Conservation (phyloP, 2,113 vertebrate species). For the Carlito syrichta region DNA sequence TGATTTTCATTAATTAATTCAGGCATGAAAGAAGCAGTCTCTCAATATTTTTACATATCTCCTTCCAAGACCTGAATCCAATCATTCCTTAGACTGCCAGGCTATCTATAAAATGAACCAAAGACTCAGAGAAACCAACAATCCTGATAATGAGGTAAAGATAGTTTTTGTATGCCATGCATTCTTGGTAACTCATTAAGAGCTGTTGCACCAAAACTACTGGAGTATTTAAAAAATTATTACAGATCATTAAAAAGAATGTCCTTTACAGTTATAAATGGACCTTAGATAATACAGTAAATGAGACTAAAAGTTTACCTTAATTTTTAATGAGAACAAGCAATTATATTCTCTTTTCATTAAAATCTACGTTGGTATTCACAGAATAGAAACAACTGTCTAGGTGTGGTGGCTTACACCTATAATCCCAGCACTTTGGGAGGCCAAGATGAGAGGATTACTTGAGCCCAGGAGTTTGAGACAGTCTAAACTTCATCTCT, state of each 20-base stretch:
- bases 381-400: too few relatives aligned
- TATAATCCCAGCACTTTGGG: too few relatives aligned
- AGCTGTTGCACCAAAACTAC: background rate
- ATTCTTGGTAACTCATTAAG: background rate
- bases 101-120: background rate
- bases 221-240: background rate
- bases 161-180: background rate
- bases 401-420: too few relatives aligned
- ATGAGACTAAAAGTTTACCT: background rate
- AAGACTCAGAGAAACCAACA: background rate
- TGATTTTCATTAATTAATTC: background rate
- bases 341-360: background rate
- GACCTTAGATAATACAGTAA: background rate
- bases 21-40: background rate
- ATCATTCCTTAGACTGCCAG: background rate
- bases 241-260: constrained; percentile 3
- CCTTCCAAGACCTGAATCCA: background rate
- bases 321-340: background rate
- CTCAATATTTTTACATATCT: background rate
- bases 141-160: background rate
- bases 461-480: too few relatives aligned
- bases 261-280: background rate
- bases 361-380: background rate
- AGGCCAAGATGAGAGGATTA: too few relatives aligned
- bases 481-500: too few relatives aligned